Conservation (phyloP, 2,888 invertebrate genomes). For the Sericinus montela region DNA sequence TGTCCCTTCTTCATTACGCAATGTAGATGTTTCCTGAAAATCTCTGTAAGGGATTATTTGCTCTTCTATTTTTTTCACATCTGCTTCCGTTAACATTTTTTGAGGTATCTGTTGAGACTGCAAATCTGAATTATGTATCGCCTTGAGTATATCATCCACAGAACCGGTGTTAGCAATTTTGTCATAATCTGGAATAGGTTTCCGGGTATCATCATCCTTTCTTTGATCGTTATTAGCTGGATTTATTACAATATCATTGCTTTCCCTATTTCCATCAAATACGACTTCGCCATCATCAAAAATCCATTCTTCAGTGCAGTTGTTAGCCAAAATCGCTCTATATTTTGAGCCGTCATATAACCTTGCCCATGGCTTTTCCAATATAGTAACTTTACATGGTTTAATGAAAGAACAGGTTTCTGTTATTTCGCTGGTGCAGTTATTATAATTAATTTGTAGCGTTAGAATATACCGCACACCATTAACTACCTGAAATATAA, state of each 20-base stretch:
- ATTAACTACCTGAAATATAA: slow-evolving; percentile 73
- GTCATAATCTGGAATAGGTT: slow-evolving; percentile 28
- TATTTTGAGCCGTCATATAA: slow-evolving; percentile 77
- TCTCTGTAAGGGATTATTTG: slow-evolving; percentile 58
- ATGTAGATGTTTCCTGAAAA: slow-evolving; percentile 21
- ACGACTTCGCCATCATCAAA: slow-evolving; percentile 58
- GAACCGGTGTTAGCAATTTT: slow-evolving; percentile 46
- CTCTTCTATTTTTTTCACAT: slow-evolving; percentile 54
- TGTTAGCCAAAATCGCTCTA: slow-evolving; percentile 81
- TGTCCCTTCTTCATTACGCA: slow-evolving; percentile 17
- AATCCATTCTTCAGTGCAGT: slow-evolving; percentile 81
- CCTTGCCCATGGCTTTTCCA: slow-evolving; percentile 83
- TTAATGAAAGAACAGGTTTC: slow-evolving; percentile 48
- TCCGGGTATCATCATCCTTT: slow-evolving; percentile 20
- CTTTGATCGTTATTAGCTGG: slow-evolving; percentile 18
- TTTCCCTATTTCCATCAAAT: slow-evolving; percentile 31
- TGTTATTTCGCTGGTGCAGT: slow-evolving; percentile 49
- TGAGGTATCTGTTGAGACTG: slow-evolving; percentile 44
- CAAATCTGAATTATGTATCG: slow-evolving; percentile 43
- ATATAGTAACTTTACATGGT: slow-evolving; percentile 80
- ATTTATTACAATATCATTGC: slow-evolving; percentile 32
- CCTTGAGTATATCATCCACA: slow-evolving; percentile 51
- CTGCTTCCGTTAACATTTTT: slow-evolving; percentile 45
- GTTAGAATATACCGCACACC: slow-evolving; percentile 80
- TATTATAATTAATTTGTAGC: slow-evolving; percentile 68